Percentiles rank a stretch among this genome's conserved stretches.
Evolutionary conservation across 2,113 vertebrate genomes (phyloP).

Genomic region (Pimephales promelas): DNA sequence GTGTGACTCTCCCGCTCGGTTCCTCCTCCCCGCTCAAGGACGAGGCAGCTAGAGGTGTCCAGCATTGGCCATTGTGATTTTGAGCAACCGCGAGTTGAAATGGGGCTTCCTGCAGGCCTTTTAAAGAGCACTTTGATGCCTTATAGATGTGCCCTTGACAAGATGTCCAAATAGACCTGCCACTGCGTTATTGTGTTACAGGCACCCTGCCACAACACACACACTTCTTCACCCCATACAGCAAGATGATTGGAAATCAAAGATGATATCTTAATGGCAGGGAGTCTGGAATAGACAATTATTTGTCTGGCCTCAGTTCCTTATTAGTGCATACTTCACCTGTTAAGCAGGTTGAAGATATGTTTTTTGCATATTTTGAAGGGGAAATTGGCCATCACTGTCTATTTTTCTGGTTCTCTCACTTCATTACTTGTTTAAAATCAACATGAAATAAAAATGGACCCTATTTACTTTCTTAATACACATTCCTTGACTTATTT

Average conservation of each 20-base stretch:
- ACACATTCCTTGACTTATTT: background rate
- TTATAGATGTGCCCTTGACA: slow-evolving; percentile 68
- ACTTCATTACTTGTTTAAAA: background rate
- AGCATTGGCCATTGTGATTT: slow-evolving; percentile 66
- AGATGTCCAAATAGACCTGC: slow-evolving; percentile 70
- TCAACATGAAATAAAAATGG: background rate
- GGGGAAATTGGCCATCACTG: slow-evolving; percentile 25
- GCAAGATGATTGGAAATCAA: slow-evolving; percentile 72
- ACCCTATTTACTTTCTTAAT: background rate
- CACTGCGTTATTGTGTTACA: slow-evolving; percentile 73
- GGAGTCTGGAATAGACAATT: slow-evolving; percentile 54
- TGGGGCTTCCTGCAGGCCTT: slow-evolving; percentile 63
- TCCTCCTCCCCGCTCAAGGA: slow-evolving; percentile 65
- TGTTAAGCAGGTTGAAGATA: slow-evolving; percentile 9
- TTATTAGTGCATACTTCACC: background rate
- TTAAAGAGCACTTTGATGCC: slow-evolving; percentile 66
- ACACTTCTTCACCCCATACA: slow-evolving; percentile 52
- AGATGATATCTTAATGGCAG: slow-evolving; percentile 57
- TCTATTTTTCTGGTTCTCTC: background rate
- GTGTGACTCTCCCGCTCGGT: slow-evolving; percentile 57
- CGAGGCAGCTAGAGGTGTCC: slow-evolving; percentile 64
- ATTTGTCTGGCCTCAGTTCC: slow-evolving; percentile 25
- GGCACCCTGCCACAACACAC: slow-evolving; percentile 43
- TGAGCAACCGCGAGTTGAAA: slow-evolving; percentile 62
- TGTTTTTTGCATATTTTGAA: background rate